These are phyloP conservation scores for Harpagifer antarcticus DNA, from an alignment of 2,797 vertebrate genomes.

Conservation along the genomic window DNA sequence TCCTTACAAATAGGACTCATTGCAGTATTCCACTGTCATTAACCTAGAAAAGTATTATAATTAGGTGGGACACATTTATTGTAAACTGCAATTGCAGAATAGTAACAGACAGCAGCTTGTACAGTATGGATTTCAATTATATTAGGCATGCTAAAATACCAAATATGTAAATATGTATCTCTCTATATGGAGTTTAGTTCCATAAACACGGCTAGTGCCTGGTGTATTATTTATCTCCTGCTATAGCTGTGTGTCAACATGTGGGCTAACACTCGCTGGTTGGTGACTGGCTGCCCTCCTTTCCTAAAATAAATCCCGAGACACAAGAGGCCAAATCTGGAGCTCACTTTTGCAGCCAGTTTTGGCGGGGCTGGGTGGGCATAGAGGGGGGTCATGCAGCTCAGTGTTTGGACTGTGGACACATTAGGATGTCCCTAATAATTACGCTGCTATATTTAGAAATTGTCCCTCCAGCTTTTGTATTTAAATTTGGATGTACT, in stretches of 20 bases:
- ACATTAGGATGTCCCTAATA: background rate
- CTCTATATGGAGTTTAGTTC: background rate
- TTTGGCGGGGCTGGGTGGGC: conserved; percentile 1
- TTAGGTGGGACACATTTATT: background rate
- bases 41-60: background rate
- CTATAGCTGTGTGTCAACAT: conserved; percentile 62
- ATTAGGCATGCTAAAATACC: background rate
- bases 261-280: conserved; percentile 52
- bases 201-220: background rate
- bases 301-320: conserved; percentile 80
- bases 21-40: background rate
- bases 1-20: background rate
- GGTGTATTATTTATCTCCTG: conserved; percentile 36
- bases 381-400: conserved; percentile 2
- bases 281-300: conserved; percentile 70
- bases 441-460: background rate
- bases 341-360: conserved; percentile 43
- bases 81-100: background rate
- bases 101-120: background rate
- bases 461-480: background rate
- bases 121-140: background rate
- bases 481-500: no score
- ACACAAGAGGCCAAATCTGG: conserved; percentile 64
- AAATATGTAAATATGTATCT: background rate
- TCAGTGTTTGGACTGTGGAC: conserved; percentile 3